These are phyloP conservation scores for Xerus inauris DNA, from an alignment of 2,113 vertebrate species.

Conservation along the genomic window DNA sequence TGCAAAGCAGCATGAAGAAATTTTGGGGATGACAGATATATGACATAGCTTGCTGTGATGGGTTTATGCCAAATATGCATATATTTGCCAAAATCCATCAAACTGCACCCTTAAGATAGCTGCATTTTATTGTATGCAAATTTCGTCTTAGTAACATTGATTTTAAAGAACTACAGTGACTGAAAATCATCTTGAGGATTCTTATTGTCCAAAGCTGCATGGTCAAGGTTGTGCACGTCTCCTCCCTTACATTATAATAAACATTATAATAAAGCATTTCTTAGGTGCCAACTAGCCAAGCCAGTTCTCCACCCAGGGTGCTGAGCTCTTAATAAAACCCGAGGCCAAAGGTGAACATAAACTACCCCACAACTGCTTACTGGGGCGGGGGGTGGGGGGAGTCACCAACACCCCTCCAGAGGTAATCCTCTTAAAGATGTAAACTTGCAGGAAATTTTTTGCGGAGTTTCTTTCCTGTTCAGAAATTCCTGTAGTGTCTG, in stretches of 20 bases:
- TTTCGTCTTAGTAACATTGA: background rate
- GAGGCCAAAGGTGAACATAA: constrained; percentile 75
- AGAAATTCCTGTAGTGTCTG: constrained; percentile 66
- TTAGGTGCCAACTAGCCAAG: constrained; percentile 4
- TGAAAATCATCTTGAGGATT: background rate
- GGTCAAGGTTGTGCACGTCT: background rate
- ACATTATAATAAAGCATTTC: constrained; percentile 23
- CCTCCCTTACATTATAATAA: constrained; percentile 19
- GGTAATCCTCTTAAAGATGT: constrained; percentile 87
- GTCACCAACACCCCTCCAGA: constrained; percentile 72
- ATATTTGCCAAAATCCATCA: background rate
- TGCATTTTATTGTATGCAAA: background rate
- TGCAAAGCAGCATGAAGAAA: background rate
- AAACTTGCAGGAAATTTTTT: constrained; percentile 79
- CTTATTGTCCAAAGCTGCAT: background rate
- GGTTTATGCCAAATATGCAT: background rate
- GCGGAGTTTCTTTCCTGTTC: constrained; percentile 57
- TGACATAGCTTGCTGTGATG: background rate
- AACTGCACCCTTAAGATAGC: background rate
- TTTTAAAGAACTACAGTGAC: background rate
- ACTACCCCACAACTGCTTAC: constrained; percentile 68
- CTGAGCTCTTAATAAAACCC: constrained; percentile 85
- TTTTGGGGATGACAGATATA: background rate
- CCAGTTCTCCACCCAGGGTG: constrained; percentile 73
- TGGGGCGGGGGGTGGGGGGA: constrained; percentile 74